Conservation (phyloP, 2,113 vertebrate genomes). For the Solea solea region DNA sequence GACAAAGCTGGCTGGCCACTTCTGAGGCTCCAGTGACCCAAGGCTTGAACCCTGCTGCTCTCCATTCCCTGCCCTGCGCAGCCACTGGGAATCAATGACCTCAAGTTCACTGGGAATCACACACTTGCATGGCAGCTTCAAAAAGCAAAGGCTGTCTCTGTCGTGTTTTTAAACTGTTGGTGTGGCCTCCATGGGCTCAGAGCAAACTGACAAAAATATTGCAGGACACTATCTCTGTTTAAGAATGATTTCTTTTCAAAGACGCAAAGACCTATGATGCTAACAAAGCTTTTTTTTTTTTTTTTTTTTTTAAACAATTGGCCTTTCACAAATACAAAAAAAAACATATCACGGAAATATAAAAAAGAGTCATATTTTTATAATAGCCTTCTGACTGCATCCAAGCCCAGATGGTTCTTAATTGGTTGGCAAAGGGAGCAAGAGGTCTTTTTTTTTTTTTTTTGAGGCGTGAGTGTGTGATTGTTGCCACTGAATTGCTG, state of each 20-base stretch:
- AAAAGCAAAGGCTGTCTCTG: constrained; percentile 62
- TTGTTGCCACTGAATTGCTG: constrained; percentile 95
- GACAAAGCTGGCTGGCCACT: constrained; percentile 77
- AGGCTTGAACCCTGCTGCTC: constrained; percentile 77
- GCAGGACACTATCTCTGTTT: not conserved
- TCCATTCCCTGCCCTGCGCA: constrained; percentile 72
- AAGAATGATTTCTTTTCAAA: constrained; percentile 2
- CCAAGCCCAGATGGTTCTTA: constrained; percentile 93
- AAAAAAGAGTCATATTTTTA: constrained; percentile 50
- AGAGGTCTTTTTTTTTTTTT: constrained; percentile 88
- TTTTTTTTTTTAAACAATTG: constrained; percentile 19
- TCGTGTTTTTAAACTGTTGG: constrained; percentile 61
- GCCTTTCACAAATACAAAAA: constrained; percentile 1
- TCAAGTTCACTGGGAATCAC: constrained; percentile 73
- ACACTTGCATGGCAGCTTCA: constrained; percentile 65
- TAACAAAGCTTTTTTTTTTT: constrained; percentile 7
- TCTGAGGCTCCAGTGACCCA: constrained; percentile 80
- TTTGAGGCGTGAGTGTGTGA: constrained; percentile 93
- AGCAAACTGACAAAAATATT: constrained; percentile 47
- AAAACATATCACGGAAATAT: constrained; percentile 48
- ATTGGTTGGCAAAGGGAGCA: constrained; percentile 94
- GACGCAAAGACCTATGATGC: not conserved
- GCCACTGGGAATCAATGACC: constrained; percentile 78
- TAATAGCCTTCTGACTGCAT: constrained; percentile 73
- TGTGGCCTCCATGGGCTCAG: constrained; percentile 34